Evolutionary conservation across 1,140 invertebrate genomes (phyloP).

Genomic region (Anagrus nilaparvatae): DNA sequence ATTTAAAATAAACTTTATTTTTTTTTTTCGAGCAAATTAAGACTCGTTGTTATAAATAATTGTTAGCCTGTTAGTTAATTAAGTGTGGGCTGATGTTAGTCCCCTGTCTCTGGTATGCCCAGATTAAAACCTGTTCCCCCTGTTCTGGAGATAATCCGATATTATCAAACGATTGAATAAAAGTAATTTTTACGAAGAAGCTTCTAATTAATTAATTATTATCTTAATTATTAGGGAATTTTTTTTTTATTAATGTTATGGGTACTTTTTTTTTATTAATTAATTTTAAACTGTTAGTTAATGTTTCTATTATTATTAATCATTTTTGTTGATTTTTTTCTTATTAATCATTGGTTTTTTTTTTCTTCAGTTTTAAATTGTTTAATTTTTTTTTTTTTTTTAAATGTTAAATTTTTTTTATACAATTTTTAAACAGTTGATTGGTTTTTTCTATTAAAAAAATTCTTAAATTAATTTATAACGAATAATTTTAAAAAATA

Average conservation of each 20-base stretch:
- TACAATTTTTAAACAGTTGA: no score
- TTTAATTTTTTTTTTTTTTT: no score
- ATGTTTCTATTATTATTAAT: constrained; percentile 11
- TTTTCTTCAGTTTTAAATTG: no score
- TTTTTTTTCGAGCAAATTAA: constrained; percentile 39
- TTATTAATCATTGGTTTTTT: no score
- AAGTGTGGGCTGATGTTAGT: constrained; percentile 45
- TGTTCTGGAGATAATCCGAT: constrained; percentile 41
- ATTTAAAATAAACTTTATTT: constrained; percentile 15
- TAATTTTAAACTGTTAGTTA: constrained; percentile 8
- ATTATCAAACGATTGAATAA: constrained; percentile 17
- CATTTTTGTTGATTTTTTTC: no score
- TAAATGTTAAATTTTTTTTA: no score
- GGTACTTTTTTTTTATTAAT: constrained; percentile 11
- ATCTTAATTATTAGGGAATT: constrained; percentile 3
- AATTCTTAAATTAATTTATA: no score
- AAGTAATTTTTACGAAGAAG: constrained; percentile 16
- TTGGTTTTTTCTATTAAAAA: no score
- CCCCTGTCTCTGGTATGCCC: constrained; percentile 43
- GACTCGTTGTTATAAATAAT: constrained; percentile 46
- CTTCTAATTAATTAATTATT: constrained; percentile 11
- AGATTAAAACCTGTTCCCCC: constrained; percentile 41
- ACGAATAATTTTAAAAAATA: no score
- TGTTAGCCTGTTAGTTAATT: constrained; percentile 48
- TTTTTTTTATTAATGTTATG: constrained; percentile 4